phyloP scores from a whole-genome alignment of 2,888 invertebrate genomes.

The Periphyllus acericola region DNA sequence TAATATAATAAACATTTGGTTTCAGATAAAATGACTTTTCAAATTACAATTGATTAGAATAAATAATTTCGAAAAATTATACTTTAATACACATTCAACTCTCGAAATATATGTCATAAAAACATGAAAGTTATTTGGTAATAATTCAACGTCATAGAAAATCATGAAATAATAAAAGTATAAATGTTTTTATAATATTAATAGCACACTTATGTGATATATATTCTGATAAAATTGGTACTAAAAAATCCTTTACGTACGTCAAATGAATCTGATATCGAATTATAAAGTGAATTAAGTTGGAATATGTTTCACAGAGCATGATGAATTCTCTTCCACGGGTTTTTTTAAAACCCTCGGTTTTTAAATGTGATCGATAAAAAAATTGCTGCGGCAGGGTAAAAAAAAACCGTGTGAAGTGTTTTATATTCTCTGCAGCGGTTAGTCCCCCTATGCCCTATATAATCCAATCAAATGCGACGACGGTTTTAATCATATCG shows the following conservation, averaged over 20 bases:
- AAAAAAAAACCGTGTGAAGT: constrained; percentile 54
- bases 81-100: too few species aligned
- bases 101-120: too few species aligned
- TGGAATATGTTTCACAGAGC: not conserved
- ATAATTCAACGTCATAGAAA: too few species aligned
- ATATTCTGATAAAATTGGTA: too few species aligned
- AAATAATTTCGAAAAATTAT: too few species aligned
- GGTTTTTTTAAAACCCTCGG: not conserved
- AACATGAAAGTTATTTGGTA: too few species aligned
- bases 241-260: not conserved
- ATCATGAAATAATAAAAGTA: too few species aligned
- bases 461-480: constrained; percentile 56
- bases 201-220: too few species aligned
- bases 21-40: too few species aligned
- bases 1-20: too few species aligned
- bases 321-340: constrained; percentile 1
- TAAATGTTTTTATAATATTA: too few species aligned
- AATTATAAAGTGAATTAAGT: not conserved
- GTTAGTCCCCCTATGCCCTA: constrained; percentile 28
- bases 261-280: not conserved
- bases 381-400: constrained; percentile 40
- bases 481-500: constrained; percentile 53
- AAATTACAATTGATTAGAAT: too few species aligned
- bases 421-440: constrained; percentile 53
- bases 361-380: constrained; percentile 34